phyloP scores from a whole-genome alignment of 2,888 invertebrate species.

The Lagria hirta region DNA sequence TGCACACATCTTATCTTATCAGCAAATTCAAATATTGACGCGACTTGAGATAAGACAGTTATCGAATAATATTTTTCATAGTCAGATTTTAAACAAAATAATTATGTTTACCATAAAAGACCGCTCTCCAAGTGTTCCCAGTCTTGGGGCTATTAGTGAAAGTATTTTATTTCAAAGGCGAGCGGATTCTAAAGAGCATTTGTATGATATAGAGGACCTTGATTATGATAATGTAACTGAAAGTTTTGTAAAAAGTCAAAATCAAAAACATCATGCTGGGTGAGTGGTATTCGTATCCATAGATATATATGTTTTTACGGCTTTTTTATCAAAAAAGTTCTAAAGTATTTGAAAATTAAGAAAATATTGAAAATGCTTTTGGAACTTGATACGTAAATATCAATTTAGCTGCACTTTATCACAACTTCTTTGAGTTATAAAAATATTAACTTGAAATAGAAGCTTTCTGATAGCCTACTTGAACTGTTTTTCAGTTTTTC shows the following conservation, averaged over 20 bases:
- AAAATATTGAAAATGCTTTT: too few species aligned
- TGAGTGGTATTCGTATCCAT: slow-evolving; percentile 1
- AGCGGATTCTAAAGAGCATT: slow-evolving; percentile 40
- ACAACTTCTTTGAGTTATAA: too few species aligned
- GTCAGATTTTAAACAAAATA: neutral
- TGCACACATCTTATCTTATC: neutral
- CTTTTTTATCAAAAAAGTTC: too few species aligned
- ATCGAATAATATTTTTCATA: neutral
- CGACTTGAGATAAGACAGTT: neutral
- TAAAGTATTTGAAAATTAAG: too few species aligned
- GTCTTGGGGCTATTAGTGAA: slow-evolving; percentile 38
- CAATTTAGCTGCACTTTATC: too few species aligned
- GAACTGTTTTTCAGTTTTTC: too few species aligned
- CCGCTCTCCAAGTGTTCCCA: slow-evolving; percentile 45
- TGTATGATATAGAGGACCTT: slow-evolving; percentile 20
- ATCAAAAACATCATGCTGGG: neutral
- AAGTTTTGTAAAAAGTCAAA: neutral
- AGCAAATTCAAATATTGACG: neutral
- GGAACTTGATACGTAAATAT: too few species aligned
- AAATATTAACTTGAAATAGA: too few species aligned
- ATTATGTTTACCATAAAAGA: slow-evolving; percentile 37
- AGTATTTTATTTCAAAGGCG: slow-evolving; percentile 45
- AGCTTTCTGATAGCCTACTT: too few species aligned
- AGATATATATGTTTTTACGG: too few species aligned
- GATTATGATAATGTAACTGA: slow-evolving; percentile 13